phyloP scores from a whole-genome alignment of 2,888 invertebrate genomes.

The Drosophila meridionalis region DNA sequence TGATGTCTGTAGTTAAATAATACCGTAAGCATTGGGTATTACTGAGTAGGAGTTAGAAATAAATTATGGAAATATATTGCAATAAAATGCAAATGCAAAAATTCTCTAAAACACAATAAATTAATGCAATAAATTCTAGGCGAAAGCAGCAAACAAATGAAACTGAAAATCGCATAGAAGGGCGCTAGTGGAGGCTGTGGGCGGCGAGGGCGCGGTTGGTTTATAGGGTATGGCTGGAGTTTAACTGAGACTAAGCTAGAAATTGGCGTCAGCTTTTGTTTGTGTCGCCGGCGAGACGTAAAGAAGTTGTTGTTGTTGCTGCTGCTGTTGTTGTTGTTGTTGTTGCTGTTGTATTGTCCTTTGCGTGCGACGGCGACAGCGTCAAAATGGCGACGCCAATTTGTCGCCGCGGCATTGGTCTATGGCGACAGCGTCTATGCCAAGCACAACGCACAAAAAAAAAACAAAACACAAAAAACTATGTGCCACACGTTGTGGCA shows the following conservation, averaged over 20 bases:
- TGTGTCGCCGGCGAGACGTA: slow-evolving; percentile 51
- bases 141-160: slow-evolving; percentile 4
- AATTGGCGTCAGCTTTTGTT: slow-evolving; percentile 58
- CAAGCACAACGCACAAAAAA: slow-evolving; percentile 29
- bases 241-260: slow-evolving; percentile 4
- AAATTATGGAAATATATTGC: slow-evolving; percentile 58
- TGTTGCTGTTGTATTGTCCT: slow-evolving; percentile 59
- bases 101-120: slow-evolving; percentile 73
- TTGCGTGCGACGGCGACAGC: slow-evolving; percentile 73
- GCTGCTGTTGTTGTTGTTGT: slow-evolving; percentile 23
- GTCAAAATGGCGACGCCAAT: slow-evolving; percentile 83
- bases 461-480: slow-evolving; percentile 23
- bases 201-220: not conserved
- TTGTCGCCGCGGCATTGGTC: slow-evolving; percentile 78
- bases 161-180: slow-evolving; percentile 9
- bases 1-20: not conserved
- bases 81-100: slow-evolving; percentile 67
- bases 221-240: slow-evolving; percentile 4
- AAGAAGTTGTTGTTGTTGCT: slow-evolving; percentile 26
- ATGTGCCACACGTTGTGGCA: slow-evolving; percentile 34
- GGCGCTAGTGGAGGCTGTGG: not conserved
- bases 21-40: not conserved
- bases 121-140: slow-evolving; percentile 80
- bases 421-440: slow-evolving; percentile 62
- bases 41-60: slow-evolving; percentile 17